Conservation (phyloP, 1,140 invertebrate species). For the Scylla paramamosain region DNA sequence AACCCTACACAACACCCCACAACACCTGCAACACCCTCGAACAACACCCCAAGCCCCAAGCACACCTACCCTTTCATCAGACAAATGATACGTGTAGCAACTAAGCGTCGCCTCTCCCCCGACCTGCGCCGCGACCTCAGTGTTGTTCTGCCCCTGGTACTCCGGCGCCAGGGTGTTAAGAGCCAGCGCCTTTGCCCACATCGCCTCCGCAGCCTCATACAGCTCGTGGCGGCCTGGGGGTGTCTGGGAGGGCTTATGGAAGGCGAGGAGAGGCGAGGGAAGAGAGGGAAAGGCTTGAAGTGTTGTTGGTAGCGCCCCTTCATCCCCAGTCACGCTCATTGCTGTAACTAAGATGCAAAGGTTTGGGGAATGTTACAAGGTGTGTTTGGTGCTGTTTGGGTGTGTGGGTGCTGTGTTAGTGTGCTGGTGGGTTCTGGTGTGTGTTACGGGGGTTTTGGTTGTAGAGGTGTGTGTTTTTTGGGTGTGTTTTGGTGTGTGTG, state of each 20-base stretch:
- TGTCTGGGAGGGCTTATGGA: background rate
- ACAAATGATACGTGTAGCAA: constrained; percentile 60
- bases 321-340: background rate
- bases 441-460: too few relatives aligned
- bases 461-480: too few relatives aligned
- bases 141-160: constrained; percentile 61
- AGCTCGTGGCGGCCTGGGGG: background rate
- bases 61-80: constrained; percentile 53
- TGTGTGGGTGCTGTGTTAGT: too few relatives aligned
- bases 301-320: background rate
- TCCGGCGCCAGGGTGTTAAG: constrained; percentile 56
- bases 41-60: too few relatives aligned
- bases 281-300: background rate
- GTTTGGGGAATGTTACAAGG: too few relatives aligned
- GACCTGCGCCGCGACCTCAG: constrained; percentile 42
- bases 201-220: constrained; percentile 53
- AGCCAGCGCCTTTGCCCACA: constrained; percentile 52
- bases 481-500: too few relatives aligned
- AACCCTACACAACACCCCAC: too few relatives aligned
- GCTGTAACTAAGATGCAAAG: too few relatives aligned
- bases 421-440: too few relatives aligned
- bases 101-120: constrained; percentile 46
- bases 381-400: too few relatives aligned
- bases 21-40: too few relatives aligned
- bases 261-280: background rate